A percentile compares a stretch with the other conserved stretches of the same genome.
Evolutionary conservation across 1,140 invertebrate genomes (phyloP).

Genomic region (Anastrepha ludens): DNA sequence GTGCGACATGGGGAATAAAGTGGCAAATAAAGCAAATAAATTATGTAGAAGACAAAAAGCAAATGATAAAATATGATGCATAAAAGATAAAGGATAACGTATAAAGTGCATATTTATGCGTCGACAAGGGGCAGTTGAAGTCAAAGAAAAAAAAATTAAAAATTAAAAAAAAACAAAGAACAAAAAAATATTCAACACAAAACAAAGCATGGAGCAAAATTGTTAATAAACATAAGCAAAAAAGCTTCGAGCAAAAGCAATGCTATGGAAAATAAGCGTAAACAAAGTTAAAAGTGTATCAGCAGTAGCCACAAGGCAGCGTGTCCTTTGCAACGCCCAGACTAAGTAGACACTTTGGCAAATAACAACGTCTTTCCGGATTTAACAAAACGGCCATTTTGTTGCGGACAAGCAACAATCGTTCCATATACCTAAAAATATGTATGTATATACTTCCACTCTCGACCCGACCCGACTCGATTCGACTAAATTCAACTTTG

Average conservation of each 20-base stretch:
- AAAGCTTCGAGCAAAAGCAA: neutral
- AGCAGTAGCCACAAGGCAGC: neutral
- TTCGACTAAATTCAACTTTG: too few relatives aligned
- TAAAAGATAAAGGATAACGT: slow-evolving; percentile 20
- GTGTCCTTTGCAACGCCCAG: neutral
- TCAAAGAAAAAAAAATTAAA: neutral
- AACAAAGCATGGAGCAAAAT: too few relatives aligned
- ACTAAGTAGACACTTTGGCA: neutral
- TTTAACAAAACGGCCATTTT: slow-evolving; percentile 34
- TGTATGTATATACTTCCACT: too few relatives aligned
- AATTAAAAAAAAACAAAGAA: neutral
- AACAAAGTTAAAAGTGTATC: neutral
- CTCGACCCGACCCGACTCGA: neutral
- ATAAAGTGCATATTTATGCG: slow-evolving; percentile 10
- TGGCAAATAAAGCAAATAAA: neutral
- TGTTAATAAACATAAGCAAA: too few relatives aligned
- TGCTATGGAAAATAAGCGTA: neutral
- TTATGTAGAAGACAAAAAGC: slow-evolving; percentile 17
- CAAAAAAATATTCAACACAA: neutral
- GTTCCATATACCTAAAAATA: neutral
- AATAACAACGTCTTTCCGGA: neutral
- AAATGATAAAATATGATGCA: slow-evolving; percentile 26
- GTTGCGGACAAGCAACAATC: neutral
- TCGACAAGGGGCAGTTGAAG: neutral
- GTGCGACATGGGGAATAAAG: neutral